A percentile compares a stretch with the other conserved stretches of the same genome.
Conservation (phyloP, 2,888 invertebrate species). For the Sinotaia quadrata region DNA sequence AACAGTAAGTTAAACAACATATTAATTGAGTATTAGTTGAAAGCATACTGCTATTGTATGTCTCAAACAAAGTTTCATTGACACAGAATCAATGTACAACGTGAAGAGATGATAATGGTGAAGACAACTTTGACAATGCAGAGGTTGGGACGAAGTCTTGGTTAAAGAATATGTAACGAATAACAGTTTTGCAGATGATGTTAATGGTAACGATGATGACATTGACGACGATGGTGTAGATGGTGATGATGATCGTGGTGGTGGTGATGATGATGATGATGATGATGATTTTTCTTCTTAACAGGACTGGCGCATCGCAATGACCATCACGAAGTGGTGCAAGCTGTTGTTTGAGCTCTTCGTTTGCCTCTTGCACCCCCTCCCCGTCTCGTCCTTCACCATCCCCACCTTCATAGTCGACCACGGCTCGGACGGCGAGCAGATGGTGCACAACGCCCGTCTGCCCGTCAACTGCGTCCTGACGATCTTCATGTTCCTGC, state of each 20-base stretch:
- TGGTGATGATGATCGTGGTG: background rate
- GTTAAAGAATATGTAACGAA: too few species aligned
- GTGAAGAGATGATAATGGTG: too few species aligned
- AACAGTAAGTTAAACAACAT: too few species aligned
- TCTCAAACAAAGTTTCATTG: too few species aligned
- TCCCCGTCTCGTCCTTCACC: slow-evolving; percentile 53
- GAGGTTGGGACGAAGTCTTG: too few species aligned
- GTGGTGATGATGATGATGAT: background rate
- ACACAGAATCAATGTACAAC: too few species aligned
- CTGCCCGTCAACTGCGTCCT: slow-evolving; percentile 57
- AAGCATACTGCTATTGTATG: too few species aligned
- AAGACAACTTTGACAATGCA: too few species aligned
- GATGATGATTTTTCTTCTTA: background rate
- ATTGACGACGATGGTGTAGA: slow-evolving; percentile 3
- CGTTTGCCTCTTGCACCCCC: slow-evolving; percentile 58
- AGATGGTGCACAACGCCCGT: slow-evolving; percentile 40
- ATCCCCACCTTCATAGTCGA: slow-evolving; percentile 38
- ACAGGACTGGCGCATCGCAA: slow-evolving; percentile 54
- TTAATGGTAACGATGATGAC: slow-evolving; percentile 5
- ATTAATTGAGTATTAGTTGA: too few species aligned
- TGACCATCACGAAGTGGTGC: slow-evolving; percentile 47
- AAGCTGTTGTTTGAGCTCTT: slow-evolving; percentile 50
- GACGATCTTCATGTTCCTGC: slow-evolving; percentile 58
- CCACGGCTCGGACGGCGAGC: slow-evolving; percentile 32
- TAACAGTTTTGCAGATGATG: too few species aligned